These are phyloP conservation scores for Stylophora pistillata DNA, from an alignment of 64 coral and sea anemone genomes.

Conservation along the genomic window DNA sequence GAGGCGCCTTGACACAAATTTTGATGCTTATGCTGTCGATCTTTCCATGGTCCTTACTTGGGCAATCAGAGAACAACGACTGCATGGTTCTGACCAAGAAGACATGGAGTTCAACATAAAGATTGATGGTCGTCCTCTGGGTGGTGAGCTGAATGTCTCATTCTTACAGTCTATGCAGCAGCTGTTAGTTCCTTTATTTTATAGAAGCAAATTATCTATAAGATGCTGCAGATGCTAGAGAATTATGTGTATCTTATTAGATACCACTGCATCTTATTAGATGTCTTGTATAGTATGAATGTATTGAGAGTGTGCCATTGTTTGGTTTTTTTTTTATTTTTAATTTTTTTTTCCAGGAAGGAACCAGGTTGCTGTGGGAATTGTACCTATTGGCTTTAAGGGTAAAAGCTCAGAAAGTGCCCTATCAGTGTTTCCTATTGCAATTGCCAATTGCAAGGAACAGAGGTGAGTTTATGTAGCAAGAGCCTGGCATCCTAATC, in stretches of 20 bases:
- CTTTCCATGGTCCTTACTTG: not conserved
- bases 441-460: slow-evolving; percentile 63
- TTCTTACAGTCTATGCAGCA: too few species aligned
- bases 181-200: too few species aligned
- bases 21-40: not conserved
- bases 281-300: too few species aligned
- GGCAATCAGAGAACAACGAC: not conserved
- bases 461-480: slow-evolving; percentile 20
- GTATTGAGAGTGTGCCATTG: too few species aligned
- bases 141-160: not conserved
- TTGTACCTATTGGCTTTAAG: slow-evolving; percentile 12
- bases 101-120: slow-evolving; percentile 19
- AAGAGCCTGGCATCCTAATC: too few species aligned
- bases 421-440: slow-evolving; percentile 35
- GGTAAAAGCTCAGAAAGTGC: slow-evolving; percentile 33
- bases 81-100: slow-evolving; percentile 17
- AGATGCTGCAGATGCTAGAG: too few species aligned
- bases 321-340: too few species aligned
- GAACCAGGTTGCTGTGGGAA: slow-evolving; percentile 48
- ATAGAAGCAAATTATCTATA: too few species aligned
- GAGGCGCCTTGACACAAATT: slow-evolving; percentile 14
- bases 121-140: slow-evolving; percentile 39
- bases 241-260: too few species aligned
- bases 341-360: slow-evolving; percentile 28
- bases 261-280: too few species aligned